Evolutionary conservation across 2,888 invertebrate genomes (phyloP).

Genomic region (Gastracanthus pulcherrimus): DNA sequence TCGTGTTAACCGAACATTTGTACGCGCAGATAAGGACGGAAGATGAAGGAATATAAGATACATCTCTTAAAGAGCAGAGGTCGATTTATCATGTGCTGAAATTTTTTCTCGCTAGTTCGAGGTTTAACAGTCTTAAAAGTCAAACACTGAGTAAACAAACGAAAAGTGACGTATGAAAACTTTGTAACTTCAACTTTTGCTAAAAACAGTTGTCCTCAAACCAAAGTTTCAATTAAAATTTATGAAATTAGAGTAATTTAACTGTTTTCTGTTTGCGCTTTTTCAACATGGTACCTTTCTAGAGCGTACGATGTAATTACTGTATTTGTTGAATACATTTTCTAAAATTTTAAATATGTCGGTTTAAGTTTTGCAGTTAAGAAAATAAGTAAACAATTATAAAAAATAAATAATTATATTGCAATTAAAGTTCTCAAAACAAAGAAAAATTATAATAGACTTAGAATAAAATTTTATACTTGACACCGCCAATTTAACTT

Average conservation of each 20-base stretch:
- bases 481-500: not conserved
- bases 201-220: not conserved
- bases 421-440: not conserved
- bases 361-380: not conserved
- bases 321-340: too few species aligned
- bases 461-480: not conserved
- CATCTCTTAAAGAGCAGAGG: constrained; percentile 9
- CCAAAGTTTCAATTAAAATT: not conserved
- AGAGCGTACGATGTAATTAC: too few species aligned
- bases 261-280: too few species aligned
- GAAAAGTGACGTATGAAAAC: not conserved
- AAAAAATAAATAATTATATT: constrained; percentile 5
- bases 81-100: not conserved
- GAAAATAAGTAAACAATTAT: not conserved
- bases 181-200: not conserved
- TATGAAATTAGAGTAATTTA: too few species aligned
- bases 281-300: too few species aligned
- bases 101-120: not conserved
- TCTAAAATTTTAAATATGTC: not conserved
- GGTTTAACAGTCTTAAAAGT: not conserved
- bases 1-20: not conserved
- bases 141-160: not conserved
- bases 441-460: not conserved
- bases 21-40: constrained; percentile 6
- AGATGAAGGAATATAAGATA: constrained; percentile 28